phyloP scores from a whole-genome alignment of 2,113 vertebrate genomes.

The Lonchura striata region DNA sequence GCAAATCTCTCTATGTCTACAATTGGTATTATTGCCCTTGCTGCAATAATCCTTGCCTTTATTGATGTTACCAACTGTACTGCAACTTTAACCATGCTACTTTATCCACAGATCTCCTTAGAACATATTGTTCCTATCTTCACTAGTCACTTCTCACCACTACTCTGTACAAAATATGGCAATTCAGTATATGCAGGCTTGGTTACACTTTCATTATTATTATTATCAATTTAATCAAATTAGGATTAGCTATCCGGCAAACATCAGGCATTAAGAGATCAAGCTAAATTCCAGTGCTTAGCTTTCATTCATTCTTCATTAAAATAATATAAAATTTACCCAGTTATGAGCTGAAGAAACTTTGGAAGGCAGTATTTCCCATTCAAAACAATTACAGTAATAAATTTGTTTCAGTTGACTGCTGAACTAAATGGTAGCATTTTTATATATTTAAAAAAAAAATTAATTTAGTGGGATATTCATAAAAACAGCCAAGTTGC shows the following conservation, averaged over 20 bases:
- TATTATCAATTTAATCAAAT: constrained; percentile 37
- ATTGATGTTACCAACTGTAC: not conserved
- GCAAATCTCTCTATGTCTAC: not conserved
- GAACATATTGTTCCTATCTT: not conserved
- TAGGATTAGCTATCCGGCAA: constrained; percentile 34
- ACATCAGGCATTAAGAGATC: constrained; percentile 8
- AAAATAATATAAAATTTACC: constrained; percentile 1
- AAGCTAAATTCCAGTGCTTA: not conserved
- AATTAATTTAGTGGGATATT: not conserved
- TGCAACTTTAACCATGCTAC: not conserved
- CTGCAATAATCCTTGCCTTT: not conserved
- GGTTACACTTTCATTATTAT: constrained; percentile 22
- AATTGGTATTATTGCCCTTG: not conserved
- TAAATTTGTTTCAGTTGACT: not conserved
- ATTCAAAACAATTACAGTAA: not conserved
- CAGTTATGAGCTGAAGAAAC: not conserved
- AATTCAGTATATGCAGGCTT: not conserved
- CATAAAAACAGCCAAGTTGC: not conserved
- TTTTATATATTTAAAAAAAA: not conserved
- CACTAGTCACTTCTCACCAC: not conserved
- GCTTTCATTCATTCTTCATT: constrained; percentile 2
- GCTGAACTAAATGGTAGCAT: not conserved
- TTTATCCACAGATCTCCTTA: constrained; percentile 12
- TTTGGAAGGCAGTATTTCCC: not conserved
- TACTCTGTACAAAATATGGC: not conserved